Conservation (phyloP, 2,888 invertebrate species). For the Teleogryllus oceanicus region DNA sequence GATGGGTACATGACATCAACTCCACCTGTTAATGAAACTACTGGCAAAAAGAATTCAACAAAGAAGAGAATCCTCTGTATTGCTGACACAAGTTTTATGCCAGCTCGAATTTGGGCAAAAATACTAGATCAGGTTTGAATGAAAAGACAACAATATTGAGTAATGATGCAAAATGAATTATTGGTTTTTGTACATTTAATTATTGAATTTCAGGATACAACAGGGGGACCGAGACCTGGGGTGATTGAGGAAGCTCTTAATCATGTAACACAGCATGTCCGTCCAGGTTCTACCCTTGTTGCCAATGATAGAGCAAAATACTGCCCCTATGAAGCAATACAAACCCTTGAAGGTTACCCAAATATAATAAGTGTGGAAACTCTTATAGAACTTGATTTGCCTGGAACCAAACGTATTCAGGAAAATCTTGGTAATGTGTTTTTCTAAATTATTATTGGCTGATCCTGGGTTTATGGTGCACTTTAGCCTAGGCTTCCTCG, state of each 20-base stretch:
- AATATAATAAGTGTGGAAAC: slow-evolving; percentile 49
- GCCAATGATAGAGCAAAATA: slow-evolving; percentile 46
- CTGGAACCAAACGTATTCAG: slow-evolving; percentile 47
- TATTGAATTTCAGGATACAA: slow-evolving; percentile 25
- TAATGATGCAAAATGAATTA: neutral
- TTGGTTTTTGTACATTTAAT: neutral
- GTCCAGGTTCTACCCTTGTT: slow-evolving; percentile 48
- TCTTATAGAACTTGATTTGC: slow-evolving; percentile 48
- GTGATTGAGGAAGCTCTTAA: slow-evolving; percentile 47
- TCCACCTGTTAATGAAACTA: slow-evolving; percentile 44
- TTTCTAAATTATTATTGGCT: slow-evolving; percentile 23
- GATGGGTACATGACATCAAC: slow-evolving; percentile 55
- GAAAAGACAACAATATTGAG: neutral
- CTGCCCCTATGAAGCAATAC: slow-evolving; percentile 46
- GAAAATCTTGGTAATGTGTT: slow-evolving; percentile 48
- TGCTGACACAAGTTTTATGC: slow-evolving; percentile 55
- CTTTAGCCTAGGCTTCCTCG: too few relatives aligned
- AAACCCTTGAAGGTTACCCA: slow-evolving; percentile 43
- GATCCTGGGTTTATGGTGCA: too few relatives aligned
- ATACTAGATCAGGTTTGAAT: slow-evolving; percentile 24
- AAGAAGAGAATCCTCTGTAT: slow-evolving; percentile 63
- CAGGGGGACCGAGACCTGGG: slow-evolving; percentile 40
- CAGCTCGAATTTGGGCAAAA: slow-evolving; percentile 49
- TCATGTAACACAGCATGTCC: slow-evolving; percentile 45
- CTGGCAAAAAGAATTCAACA: slow-evolving; percentile 29